Percentiles rank a stretch among this genome's conserved stretches.
phyloP scores from a whole-genome alignment of 2,797 vertebrate genomes.

The Channa striata region DNA sequence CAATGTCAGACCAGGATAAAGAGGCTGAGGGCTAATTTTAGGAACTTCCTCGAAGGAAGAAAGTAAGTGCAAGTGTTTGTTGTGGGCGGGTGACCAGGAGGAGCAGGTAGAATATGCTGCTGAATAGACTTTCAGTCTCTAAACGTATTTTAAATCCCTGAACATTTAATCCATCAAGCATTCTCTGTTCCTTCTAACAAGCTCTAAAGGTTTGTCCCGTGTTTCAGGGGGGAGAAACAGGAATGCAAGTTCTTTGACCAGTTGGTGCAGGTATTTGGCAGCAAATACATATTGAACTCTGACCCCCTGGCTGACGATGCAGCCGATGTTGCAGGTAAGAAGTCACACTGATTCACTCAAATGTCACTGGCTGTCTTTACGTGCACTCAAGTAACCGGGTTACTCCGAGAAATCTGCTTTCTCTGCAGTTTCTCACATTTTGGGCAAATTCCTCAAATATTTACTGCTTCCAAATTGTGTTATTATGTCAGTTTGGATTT shows the following conservation, averaged over 20 bases:
- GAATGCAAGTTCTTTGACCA: slow-evolving; percentile 83
- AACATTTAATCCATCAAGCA: not conserved
- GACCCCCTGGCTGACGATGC: slow-evolving; percentile 60
- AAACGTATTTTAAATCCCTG: not conserved
- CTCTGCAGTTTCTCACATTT: no score
- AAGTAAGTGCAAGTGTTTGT: slow-evolving; percentile 59
- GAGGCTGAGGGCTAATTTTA: slow-evolving; percentile 80
- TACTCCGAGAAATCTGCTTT: no score
- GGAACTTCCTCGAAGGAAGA: slow-evolving; percentile 75
- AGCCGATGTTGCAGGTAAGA: slow-evolving; percentile 59
- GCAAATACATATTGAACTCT: slow-evolving; percentile 62
- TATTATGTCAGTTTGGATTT: no score
- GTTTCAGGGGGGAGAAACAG: slow-evolving; percentile 77
- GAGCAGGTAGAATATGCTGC: not conserved
- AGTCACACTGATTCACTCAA: no score
- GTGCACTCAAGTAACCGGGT: no score
- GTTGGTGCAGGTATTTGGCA: slow-evolving; percentile 77
- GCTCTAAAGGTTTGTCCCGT: slow-evolving; percentile 7
- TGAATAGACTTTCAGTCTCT: not conserved
- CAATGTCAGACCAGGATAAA: slow-evolving; percentile 85
- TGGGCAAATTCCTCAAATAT: no score
- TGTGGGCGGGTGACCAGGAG: not conserved
- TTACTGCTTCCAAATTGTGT: no score
- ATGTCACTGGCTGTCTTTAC: no score
- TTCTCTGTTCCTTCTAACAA: not conserved